Evolutionary conservation across 2,888 invertebrate species (phyloP), one percentile per base, ranked within the genome.

Genomic region (Electrophaes corylata): DNA sequence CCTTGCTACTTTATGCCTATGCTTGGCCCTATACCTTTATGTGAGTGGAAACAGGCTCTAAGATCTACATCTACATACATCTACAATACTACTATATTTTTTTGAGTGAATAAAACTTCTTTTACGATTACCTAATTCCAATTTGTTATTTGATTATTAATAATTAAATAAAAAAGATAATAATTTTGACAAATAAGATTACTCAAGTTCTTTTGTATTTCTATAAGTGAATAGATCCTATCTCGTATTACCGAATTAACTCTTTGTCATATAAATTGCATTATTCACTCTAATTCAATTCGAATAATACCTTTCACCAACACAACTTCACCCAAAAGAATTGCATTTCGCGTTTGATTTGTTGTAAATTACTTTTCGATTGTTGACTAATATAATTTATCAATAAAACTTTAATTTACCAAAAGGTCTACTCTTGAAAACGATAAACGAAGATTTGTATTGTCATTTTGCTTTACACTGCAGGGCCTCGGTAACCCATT

Each of bases 321-420:
- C 77, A n/a, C n/a, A n/a, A n/a, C 74, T 77, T 79, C 76, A 66
- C 67, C 57, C n/a, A n/a, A n/a, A 50, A 60, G 51, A 61, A 67
- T 55, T 67, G 59, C 67, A 69, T 74, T 73, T 73, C 70, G 59
- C 65, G 54, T 68, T 71, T 71, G 69, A 73, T 75, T 76, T 76
- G 71, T 70, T 64, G 50, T 67, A 73, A 67, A 73, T 74, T 70
- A 69, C 61, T 70, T 72, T 71, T 66, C 54, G 49, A 75, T 73
- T 75, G 73, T 62, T 63, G 59, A 47, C 2, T 56, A 14, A 18
- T 54, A 48, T n/a, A 49, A 12, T 50, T 59, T 54, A 47, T 44
- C 45, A 29, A 41, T 3, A 39, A 45, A 39, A 3, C 20, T 56
- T 37, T 14, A 49, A 26, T 31, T 31, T 31, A 45, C 19, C 40